These are phyloP conservation scores for Sycophaga agraensis DNA, from an alignment of 1,140 invertebrate genomes.

Conservation along the genomic window DNA sequence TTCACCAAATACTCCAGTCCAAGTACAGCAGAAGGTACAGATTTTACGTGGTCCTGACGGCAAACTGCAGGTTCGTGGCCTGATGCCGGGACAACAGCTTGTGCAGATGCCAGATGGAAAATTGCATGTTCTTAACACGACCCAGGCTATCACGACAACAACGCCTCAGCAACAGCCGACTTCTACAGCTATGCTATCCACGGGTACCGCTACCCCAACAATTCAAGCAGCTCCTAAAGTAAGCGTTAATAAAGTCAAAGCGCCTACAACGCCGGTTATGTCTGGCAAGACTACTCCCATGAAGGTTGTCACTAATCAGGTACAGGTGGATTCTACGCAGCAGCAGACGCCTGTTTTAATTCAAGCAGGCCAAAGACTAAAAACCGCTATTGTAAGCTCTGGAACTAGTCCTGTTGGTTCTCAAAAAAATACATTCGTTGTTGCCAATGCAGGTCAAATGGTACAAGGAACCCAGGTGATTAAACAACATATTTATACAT, in stretches of 20 bases:
- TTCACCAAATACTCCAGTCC: constrained; percentile 27
- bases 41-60: constrained; percentile 87
- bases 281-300: constrained; percentile 38
- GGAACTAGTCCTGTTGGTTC: constrained; percentile 30
- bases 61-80: constrained; percentile 86
- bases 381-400: constrained; percentile 35
- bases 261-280: constrained; percentile 29
- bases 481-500: too few relatives aligned
- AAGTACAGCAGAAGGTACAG: constrained; percentile 77
- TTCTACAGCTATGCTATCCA: constrained; percentile 32
- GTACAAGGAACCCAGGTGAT: constrained; percentile 48
- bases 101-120: constrained; percentile 92
- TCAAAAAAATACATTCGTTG: constrained; percentile 47
- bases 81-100: constrained; percentile 91
- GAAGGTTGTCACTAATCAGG: constrained; percentile 35
- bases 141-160: constrained; percentile 46
- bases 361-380: constrained; percentile 38
- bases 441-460: constrained; percentile 51
- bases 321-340: constrained; percentile 31
- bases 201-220: constrained; percentile 28
- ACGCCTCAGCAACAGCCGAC: constrained; percentile 32
- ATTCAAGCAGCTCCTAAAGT: constrained; percentile 34
- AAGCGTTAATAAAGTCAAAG: constrained; percentile 30
- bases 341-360: constrained; percentile 40
- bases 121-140: constrained; percentile 78